Evolutionary conservation across 1,140 invertebrate genomes (phyloP).

Genomic region (Ridgeia piscesae): DNA sequence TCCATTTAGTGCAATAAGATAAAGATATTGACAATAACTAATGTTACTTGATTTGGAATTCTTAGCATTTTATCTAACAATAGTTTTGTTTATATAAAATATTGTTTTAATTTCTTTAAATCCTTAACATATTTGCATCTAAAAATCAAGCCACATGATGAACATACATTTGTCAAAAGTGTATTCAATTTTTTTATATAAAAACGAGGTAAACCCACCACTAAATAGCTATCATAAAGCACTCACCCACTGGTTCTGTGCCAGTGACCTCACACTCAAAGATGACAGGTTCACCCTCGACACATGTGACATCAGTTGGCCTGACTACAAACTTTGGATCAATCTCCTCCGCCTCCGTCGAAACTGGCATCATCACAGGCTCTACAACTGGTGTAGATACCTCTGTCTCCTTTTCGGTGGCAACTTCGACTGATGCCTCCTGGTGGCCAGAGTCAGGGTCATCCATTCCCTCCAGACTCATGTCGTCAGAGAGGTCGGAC

Average conservation of each 20-base stretch:
- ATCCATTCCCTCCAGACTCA: constrained; percentile 28
- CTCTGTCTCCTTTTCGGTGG: constrained; percentile 17
- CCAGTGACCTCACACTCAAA: constrained; percentile 46
- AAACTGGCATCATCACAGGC: background rate
- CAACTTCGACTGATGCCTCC: constrained; percentile 32
- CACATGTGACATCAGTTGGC: constrained; percentile 36
- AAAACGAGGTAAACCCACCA: too few species aligned
- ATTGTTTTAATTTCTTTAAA: too few species aligned
- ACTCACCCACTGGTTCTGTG: constrained; percentile 46
- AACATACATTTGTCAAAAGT: too few species aligned
- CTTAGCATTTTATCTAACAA: background rate
- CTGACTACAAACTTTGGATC: constrained; percentile 16
- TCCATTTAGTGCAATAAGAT: background rate
- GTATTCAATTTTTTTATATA: too few species aligned
- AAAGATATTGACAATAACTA: background rate
- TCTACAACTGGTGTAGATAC: background rate
- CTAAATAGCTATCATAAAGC: background rate
- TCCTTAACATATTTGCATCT: too few species aligned
- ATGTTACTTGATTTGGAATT: background rate
- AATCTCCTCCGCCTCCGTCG: background rate
- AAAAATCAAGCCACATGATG: too few species aligned
- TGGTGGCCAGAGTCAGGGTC: constrained; percentile 17
- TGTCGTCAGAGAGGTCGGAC: constrained; percentile 48
- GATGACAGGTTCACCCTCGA: constrained; percentile 49
- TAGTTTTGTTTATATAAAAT: too few species aligned